These are phyloP conservation scores for Palloptera scutellata DNA, from an alignment of 2,888 invertebrate species.

Conservation along the genomic window DNA sequence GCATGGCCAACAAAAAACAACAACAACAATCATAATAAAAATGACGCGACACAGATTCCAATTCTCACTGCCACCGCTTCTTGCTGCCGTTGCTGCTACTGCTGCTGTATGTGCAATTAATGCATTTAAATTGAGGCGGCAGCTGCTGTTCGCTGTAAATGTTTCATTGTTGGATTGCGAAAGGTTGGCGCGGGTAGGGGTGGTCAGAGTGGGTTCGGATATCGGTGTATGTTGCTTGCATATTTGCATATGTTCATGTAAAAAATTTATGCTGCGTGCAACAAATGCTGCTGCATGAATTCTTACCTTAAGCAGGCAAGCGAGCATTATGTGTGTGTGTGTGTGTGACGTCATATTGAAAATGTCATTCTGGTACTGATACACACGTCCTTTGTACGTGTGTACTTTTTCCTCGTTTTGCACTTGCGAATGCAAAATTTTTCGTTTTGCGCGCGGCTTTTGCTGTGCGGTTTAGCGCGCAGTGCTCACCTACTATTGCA, in stretches of 20 bases:
- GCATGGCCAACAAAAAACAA: background rate
- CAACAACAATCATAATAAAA: background rate
- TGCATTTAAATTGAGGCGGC: background rate
- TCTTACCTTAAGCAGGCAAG: too few relatives aligned
- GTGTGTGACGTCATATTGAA: background rate
- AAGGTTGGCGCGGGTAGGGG: background rate
- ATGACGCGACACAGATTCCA: background rate
- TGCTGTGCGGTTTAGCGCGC: slow-evolving; percentile 35
- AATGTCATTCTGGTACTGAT: background rate
- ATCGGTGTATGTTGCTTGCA: too few relatives aligned
- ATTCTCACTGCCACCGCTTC: background rate
- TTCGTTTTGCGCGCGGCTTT: slow-evolving; percentile 34
- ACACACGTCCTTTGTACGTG: background rate
- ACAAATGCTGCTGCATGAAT: slow-evolving; percentile 13
- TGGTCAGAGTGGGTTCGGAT: background rate
- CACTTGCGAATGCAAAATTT: background rate
- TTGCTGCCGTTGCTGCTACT: background rate
- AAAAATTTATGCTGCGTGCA: slow-evolving; percentile 4
- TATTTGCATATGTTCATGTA: background rate
- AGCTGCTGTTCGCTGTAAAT: background rate
- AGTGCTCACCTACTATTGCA: background rate
- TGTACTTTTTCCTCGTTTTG: background rate
- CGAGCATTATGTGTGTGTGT: too few relatives aligned
- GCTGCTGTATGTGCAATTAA: background rate
- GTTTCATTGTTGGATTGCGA: background rate